Percentiles rank a stretch among this genome's conserved stretches.
Conservation (phyloP, 2,113 vertebrate genomes). For the Agelaius phoeniceus region DNA sequence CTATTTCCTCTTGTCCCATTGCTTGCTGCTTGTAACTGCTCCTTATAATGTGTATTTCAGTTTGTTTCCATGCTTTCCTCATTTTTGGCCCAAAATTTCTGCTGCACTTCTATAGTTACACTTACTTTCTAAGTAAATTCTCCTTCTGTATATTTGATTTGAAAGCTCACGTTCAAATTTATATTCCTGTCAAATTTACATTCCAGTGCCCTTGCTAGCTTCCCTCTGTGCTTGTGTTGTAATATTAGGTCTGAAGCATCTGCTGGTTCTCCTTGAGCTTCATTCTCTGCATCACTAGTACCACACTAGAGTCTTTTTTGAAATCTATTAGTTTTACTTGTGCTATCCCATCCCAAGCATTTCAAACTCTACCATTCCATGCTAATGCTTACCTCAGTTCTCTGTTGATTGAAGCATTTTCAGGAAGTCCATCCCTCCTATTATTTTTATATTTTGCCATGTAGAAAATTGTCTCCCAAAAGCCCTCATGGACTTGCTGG, state of each 20-base stretch:
- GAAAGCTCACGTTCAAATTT: neutral
- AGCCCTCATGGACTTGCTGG: neutral
- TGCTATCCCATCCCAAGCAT: neutral
- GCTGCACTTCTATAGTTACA: rapidly evolving
- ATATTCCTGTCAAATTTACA: neutral
- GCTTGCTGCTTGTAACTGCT: neutral
- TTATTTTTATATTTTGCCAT: neutral
- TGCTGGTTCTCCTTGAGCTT: neutral
- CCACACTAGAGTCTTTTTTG: neutral
- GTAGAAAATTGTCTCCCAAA: neutral
- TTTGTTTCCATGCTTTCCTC: neutral
- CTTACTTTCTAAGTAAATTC: neutral
- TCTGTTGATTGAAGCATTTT: neutral
- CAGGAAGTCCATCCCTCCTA: neutral
- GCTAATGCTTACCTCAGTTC: neutral
- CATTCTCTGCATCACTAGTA: neutral
- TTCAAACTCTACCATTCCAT: neutral
- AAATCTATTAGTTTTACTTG: neutral
- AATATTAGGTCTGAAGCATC: neutral
- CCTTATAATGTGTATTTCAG: neutral
- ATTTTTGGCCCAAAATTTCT: neutral
- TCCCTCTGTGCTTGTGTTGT: neutral
- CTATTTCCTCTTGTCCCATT: neutral
- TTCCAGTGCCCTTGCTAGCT: neutral
- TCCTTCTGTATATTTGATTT: neutral